Conservation (phyloP, 2,797 vertebrate species). For the Protosalanx chinensis region DNA sequence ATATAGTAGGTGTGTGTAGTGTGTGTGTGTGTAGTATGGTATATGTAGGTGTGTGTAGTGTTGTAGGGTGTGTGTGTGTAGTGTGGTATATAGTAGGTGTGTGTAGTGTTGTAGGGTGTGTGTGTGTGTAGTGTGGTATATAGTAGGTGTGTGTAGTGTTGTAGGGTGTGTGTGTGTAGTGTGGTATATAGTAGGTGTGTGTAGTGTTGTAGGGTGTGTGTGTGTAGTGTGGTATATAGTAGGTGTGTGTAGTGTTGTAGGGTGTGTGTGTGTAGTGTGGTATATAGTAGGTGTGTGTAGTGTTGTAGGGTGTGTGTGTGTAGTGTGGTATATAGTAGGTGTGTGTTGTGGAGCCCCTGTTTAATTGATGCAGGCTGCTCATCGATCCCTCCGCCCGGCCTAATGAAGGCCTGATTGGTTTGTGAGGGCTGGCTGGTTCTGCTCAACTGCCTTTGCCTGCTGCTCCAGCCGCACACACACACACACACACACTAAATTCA, state of each 20-base stretch:
- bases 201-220: not conserved
- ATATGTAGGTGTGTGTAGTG: not conserved
- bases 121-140: not conserved
- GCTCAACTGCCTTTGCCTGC: constrained; percentile 77
- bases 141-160: too few species aligned
- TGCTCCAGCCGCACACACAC: constrained; percentile 61
- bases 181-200: not conserved
- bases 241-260: not conserved
- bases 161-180: too few species aligned
- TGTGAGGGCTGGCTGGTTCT: constrained; percentile 84
- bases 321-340: too few species aligned
- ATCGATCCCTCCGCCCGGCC: constrained; percentile 81
- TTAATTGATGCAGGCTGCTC: constrained; percentile 83
- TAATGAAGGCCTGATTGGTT: constrained; percentile 88
- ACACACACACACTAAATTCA: constrained; percentile 59
- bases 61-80: not conserved
- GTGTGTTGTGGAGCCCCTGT: constrained; percentile 65
- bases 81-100: not conserved
- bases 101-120: not conserved
- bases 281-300: too few species aligned
- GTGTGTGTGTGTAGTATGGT: not conserved
- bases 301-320: constrained; percentile 11
- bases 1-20: not conserved
- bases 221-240: not conserved
- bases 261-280: not conserved